These are phyloP conservation scores for Ibidorhyncha struthersii DNA, from an alignment of 2,113 vertebrate genomes.

Conservation along the genomic window DNA sequence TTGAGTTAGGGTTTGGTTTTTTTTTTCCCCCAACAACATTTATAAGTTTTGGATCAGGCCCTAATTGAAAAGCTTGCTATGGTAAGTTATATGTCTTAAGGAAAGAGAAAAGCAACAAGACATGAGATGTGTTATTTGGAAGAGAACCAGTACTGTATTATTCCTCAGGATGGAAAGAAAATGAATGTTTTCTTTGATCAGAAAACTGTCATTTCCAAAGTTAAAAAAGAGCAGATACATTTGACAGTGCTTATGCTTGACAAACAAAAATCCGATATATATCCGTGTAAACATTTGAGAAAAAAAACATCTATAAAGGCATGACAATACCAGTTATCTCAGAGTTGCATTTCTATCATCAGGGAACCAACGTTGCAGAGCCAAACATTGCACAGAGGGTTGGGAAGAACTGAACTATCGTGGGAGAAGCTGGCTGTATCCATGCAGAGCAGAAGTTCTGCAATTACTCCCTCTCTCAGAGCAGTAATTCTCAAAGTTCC, in stretches of 20 bases:
- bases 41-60: constrained; percentile 21
- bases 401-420: neutral
- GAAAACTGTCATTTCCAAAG: neutral
- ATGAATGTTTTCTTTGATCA: neutral
- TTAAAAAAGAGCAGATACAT: neutral
- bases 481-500: neutral
- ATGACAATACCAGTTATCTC: neutral
- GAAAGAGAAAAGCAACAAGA: constrained; percentile 8
- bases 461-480: neutral
- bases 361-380: neutral
- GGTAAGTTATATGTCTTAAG: neutral
- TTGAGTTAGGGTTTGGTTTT: neutral
- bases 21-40: neutral
- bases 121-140: constrained; percentile 12
- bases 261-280: neutral
- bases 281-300: neutral
- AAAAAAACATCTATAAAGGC: neutral
- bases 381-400: neutral
- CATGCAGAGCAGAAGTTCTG: neutral
- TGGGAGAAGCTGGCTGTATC: neutral
- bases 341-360: neutral
- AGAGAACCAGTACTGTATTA: neutral
- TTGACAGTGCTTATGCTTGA: neutral
- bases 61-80: constrained; percentile 32
- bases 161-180: neutral